These are phyloP conservation scores for Apocrypta bakeri DNA, from an alignment of 1,140 invertebrate species.

Conservation along the genomic window DNA sequence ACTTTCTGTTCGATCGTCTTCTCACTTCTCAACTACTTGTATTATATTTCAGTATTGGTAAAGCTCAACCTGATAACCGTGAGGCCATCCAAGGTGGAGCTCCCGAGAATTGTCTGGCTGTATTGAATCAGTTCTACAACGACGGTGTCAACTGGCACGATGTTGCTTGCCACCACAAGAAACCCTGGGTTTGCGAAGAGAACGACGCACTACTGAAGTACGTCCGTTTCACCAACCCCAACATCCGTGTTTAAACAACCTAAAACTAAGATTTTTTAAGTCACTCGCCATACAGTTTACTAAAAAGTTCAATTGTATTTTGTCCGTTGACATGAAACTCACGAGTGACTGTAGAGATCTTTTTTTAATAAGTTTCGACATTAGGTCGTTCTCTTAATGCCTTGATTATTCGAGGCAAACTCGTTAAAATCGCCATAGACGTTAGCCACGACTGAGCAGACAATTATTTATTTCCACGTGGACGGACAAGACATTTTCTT, in stretches of 20 bases:
- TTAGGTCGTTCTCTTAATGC: not conserved
- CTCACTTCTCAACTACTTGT: not conserved
- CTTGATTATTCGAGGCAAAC: slow-evolving; percentile 34
- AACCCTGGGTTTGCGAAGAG: slow-evolving; percentile 89
- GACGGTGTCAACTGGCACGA: slow-evolving; percentile 92
- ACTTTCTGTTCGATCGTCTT: no score
- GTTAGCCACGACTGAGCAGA: slow-evolving; percentile 30
- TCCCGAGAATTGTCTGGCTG: slow-evolving; percentile 85
- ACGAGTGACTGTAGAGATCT: not conserved
- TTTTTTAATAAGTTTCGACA: not conserved
- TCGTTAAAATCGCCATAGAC: slow-evolving; percentile 29
- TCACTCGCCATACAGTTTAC: not conserved
- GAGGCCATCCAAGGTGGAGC: slow-evolving; percentile 86
- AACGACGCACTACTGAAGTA: slow-evolving; percentile 87
- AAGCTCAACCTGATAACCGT: slow-evolving; percentile 88
- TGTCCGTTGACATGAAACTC: not conserved
- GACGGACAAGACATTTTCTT: slow-evolving; percentile 6
- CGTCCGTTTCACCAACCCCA: slow-evolving; percentile 85
- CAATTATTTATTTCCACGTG: slow-evolving; percentile 40
- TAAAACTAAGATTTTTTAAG: not conserved
- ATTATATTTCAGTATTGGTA: slow-evolving; percentile 75
- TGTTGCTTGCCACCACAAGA: slow-evolving; percentile 88
- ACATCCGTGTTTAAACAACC: slow-evolving; percentile 75
- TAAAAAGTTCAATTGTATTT: not conserved
- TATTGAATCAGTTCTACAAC: slow-evolving; percentile 90